phyloP scores from a whole-genome alignment of 2,113 vertebrate species.

The Drymodes brunneopygia region DNA sequence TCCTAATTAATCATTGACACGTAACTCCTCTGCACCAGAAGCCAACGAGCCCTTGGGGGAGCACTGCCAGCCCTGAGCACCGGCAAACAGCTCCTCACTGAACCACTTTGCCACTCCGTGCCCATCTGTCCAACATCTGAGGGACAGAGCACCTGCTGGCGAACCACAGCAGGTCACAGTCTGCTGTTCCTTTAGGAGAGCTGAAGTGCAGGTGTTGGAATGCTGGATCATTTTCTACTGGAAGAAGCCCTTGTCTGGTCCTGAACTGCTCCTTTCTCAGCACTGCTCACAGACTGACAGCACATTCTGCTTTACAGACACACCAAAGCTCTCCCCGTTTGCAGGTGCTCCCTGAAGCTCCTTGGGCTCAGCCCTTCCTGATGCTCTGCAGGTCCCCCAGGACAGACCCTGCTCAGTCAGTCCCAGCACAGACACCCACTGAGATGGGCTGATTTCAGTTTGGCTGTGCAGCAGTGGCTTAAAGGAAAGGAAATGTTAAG shows the following conservation, averaged over 20 bases:
- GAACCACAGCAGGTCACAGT: accelerated
- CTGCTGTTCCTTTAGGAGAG: background rate
- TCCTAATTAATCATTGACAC: background rate
- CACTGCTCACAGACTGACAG: background rate
- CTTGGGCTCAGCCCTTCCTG: background rate
- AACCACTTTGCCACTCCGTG: background rate
- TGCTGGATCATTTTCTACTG: background rate
- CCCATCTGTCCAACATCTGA: background rate
- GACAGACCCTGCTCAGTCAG: background rate
- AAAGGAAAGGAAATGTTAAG: background rate
- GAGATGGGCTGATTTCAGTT: background rate
- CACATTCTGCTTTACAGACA: background rate
- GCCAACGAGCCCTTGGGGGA: background rate
- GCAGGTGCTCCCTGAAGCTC: background rate
- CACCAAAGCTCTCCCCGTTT: accelerated
- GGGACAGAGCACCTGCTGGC: background rate
- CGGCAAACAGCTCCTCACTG: accelerated
- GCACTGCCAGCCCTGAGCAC: background rate
- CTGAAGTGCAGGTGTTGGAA: background rate
- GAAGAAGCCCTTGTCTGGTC: background rate
- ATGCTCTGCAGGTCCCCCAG: background rate
- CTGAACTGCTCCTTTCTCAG: background rate
- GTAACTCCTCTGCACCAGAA: background rate
- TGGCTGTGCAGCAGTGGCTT: background rate
- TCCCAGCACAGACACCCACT: background rate